Base-by-base conservation (phyloP, 2,888 invertebrate species). In the Drosophila quasianomalipes region DNA sequence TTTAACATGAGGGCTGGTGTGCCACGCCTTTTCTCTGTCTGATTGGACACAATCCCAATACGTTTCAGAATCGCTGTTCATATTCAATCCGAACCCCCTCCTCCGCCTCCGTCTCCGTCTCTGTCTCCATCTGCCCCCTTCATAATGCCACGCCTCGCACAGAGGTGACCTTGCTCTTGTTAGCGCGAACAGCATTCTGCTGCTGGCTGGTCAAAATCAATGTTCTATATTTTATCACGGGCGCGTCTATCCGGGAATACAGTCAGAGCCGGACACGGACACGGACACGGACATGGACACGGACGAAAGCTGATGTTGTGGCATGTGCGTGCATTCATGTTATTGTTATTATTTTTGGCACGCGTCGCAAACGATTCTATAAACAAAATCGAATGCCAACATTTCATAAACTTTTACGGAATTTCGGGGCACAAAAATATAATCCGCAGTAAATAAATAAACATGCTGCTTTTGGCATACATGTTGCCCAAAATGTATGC, bases 321-420 rank as follows among this genome's bases (percentile, higher is more conserved):
- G 63, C 76, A 72, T 74, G 70, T 80, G 74, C 66, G 64, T 73
- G 75, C 54, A 63, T 79, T 66, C 54, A 61, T 70, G 68, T 70
- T 79, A 73, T 78, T 90, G 80, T 77, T 90, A 80, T 87, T 87
- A 89, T 86, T 90, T 89, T 90, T 87, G 90, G 87, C 87, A 87
- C 89, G 89, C 89, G 89, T 90, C 87, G 79, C 82, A 62, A 70
- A 67, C 82, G 76, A 64, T 81, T 72, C 83, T 76, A 80, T 89
- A 86, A 89, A 86, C 85, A 83, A 84, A 73, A 70, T 60, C 64
- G 62, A 67, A 73, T 74, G 80, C 74, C 72, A 75, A 80, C 55
- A 74, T 70, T 74, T 81, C 68, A 89, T 83, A 72, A 83, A 83
- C 81, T 84, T 88, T 85, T 66, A 69, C 64, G 84, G 72, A 75